Evolutionary conservation across 2,113 vertebrate genomes (phyloP).

Genomic region (Falco punctatus): DNA sequence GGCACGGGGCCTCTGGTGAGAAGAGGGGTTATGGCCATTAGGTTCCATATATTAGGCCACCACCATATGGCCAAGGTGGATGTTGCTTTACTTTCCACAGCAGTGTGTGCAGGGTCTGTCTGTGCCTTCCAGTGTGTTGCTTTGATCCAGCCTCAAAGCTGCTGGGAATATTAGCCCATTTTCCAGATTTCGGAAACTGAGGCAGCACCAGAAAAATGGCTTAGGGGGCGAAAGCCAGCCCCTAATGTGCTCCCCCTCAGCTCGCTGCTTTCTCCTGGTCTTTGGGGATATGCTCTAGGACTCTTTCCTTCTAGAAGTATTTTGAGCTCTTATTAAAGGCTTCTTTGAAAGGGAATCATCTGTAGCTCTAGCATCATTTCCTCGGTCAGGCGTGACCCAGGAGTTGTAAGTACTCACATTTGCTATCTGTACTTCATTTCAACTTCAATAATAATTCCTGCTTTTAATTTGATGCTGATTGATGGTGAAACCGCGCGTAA

Average conservation of each 20-base stretch:
- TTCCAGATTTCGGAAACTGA: not conserved
- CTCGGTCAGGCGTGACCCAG: conserved; percentile 58
- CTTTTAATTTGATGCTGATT: conserved; percentile 69
- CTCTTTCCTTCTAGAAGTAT: not conserved
- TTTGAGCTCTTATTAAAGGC: not conserved
- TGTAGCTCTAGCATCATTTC: conserved; percentile 60
- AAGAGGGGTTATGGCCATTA: not conserved
- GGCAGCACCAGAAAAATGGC: not conserved
- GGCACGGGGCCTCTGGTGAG: not conserved
- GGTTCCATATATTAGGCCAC: no score
- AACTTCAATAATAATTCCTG: conserved; percentile 57
- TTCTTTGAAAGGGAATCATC: conserved; percentile 2
- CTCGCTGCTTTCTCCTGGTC: not conserved
- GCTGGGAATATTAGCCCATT: not conserved
- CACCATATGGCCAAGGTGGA: not conserved
- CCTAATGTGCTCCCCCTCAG: fast-evolving
- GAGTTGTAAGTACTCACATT: conserved; percentile 45
- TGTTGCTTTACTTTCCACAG: not conserved
- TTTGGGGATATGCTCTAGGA: not conserved
- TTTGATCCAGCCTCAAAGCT: not conserved
- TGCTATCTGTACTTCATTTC: conserved; percentile 66
- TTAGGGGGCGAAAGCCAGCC: not conserved
- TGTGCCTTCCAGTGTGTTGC: not conserved
- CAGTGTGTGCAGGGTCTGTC: fast-evolving
- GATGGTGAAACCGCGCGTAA: conserved; percentile 1